phyloP scores from a whole-genome alignment of 2,888 invertebrate species.

The Acanthosepion pharaonis region DNA sequence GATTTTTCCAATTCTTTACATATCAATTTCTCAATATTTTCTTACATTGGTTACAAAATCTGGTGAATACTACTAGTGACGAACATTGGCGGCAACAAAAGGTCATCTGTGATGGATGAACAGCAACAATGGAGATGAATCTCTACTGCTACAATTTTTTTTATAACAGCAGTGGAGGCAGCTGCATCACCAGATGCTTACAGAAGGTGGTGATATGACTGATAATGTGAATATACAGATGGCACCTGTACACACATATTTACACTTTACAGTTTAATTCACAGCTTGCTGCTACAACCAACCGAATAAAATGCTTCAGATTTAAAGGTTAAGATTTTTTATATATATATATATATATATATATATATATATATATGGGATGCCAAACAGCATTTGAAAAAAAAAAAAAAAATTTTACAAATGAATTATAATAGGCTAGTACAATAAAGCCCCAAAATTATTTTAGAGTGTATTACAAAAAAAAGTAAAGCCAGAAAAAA shows the following conservation, averaged over 20 bases:
- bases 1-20: conserved; percentile 14
- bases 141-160: not conserved
- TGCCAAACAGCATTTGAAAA: not conserved
- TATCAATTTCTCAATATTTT: conserved; percentile 21
- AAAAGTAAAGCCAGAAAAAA: too few relatives aligned
- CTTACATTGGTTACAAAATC: not conserved
- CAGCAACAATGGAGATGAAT: conserved; percentile 35
- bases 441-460: not conserved
- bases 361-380: not conserved
- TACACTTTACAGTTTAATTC: conserved; percentile 42
- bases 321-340: not conserved
- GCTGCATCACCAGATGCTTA: conserved; percentile 20
- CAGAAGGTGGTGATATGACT: conserved; percentile 33
- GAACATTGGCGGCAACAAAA: not conserved
- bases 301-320: not conserved
- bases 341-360: not conserved
- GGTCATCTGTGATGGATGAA: conserved; percentile 40
- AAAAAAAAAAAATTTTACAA: not conserved
- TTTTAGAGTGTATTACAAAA: not conserved
- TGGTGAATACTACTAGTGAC: conserved; percentile 33
- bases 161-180: not conserved
- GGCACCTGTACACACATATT: conserved; percentile 46
- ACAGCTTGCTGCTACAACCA: conserved; percentile 47
- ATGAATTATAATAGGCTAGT: not conserved
- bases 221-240: conserved; percentile 47